These are phyloP conservation scores for Sclerodermus sp. DNA, from an alignment of 2,888 invertebrate genomes.

Conservation along the genomic window DNA sequence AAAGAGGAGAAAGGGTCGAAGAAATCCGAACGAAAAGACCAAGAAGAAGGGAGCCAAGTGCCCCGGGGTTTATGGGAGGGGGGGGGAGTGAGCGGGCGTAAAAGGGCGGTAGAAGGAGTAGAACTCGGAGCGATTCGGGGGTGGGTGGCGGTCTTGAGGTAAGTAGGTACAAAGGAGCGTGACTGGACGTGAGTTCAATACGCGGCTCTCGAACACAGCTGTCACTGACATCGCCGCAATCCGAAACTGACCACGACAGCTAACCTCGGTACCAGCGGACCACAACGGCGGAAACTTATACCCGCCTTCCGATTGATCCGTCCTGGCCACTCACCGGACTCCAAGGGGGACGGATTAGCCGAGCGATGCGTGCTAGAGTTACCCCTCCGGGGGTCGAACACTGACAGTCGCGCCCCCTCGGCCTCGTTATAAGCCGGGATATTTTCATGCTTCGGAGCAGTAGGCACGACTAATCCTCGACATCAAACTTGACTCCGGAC, in stretches of 20 bases:
- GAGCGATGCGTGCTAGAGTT: slow-evolving; percentile 27
- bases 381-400: neutral
- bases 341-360: slow-evolving; percentile 53
- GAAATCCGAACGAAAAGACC: too few species aligned
- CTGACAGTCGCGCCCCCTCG: slow-evolving; percentile 1
- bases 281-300: slow-evolving; percentile 57
- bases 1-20: slow-evolving; percentile 18
- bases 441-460: too few species aligned
- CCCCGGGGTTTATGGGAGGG: too few species aligned
- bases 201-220: slow-evolving; percentile 53
- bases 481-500: too few species aligned
- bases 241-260: slow-evolving; percentile 57
- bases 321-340: slow-evolving; percentile 55
- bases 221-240: slow-evolving; percentile 57
- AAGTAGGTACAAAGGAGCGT: slow-evolving; percentile 55
- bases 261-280: slow-evolving; percentile 47
- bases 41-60: too few species aligned
- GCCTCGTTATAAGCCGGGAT: neutral
- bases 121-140: slow-evolving; percentile 8
- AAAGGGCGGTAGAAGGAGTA: neutral
- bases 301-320: slow-evolving; percentile 56
- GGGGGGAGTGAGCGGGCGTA: neutral
- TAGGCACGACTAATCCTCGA: too few species aligned
- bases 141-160: slow-evolving; percentile 25
- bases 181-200: slow-evolving; percentile 56